A percentile compares a stretch with the other conserved stretches of the same genome.
Conservation (phyloP, 2,797 vertebrate species). For the Triplophysa bombifrons region DNA sequence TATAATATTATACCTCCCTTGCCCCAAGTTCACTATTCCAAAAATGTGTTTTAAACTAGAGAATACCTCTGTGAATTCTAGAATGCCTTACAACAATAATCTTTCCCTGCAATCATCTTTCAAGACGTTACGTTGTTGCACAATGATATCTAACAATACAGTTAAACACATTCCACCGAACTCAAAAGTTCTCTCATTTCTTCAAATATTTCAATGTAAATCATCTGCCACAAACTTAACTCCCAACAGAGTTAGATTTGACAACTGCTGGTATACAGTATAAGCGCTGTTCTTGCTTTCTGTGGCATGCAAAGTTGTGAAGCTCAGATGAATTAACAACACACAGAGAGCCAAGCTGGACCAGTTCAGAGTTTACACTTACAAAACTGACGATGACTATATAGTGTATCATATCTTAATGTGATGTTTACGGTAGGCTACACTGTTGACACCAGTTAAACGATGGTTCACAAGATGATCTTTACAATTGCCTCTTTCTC, state of each 20-base stretch:
- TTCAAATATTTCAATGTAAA: slow-evolving; percentile 21
- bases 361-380: slow-evolving; percentile 24
- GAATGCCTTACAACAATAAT: slow-evolving; percentile 4
- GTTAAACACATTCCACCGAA: slow-evolving; percentile 19
- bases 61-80: neutral
- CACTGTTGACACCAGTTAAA: too few relatives aligned
- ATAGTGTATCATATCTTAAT: neutral
- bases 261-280: slow-evolving; percentile 1
- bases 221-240: neutral
- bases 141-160: slow-evolving; percentile 1
- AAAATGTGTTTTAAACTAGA: neutral
- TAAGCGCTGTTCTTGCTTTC: slow-evolving; percentile 21
- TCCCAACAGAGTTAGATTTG: neutral
- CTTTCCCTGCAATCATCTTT: neutral
- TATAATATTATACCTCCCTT: neutral
- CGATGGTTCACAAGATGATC: neutral
- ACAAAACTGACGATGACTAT: slow-evolving; percentile 13
- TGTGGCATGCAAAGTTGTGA: slow-evolving; percentile 10
- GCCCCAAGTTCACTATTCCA: neutral
- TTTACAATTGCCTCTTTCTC: neutral
- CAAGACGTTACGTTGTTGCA: neutral
- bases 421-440: too few relatives aligned
- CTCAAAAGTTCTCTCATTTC: slow-evolving; percentile 5
- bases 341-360: slow-evolving; percentile 28
- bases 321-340: slow-evolving; percentile 18